Evolutionary conservation across 2,113 vertebrate species (phyloP), one percentile per base, ranked within the genome.

Genomic region (Hiodon alosoides): DNA sequence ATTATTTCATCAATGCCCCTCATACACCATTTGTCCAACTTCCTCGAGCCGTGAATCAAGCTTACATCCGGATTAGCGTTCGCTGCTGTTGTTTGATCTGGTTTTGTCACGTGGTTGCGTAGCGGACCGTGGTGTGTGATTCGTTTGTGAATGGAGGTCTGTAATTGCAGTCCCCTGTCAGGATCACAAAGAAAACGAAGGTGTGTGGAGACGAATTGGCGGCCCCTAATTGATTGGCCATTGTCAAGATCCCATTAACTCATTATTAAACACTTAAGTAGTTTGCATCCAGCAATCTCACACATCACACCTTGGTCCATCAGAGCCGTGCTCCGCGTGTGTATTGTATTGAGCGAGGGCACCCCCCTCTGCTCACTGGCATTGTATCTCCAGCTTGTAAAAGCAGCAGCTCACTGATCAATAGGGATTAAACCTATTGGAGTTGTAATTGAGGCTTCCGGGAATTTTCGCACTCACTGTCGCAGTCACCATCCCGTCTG

Each of bases 151-250:
- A 85, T 31, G 31, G 85, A 85, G 87, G 85, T 88, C 87, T 31
- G 31, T 31, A 31, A 31, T 31, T 31, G 31, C 31, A 31, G 31
- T 31, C 31, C 31, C 31, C 31, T 31, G 31, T 31, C 31, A 31
- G 31, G 31, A 31, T 31, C 31, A 31, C 31, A 31, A 81, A 82
- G 84, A 86, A 78, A 46, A 76, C 69, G 77, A 77, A 83, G 14
- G 71, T 13, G 47, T 16, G 16, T 31, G 51, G 16, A 52, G 71
- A 61, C 78, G 77, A 84, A 84, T 82, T 88, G 86, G 89, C 86
- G 89, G 86, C 81, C 75, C 86, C 85, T 89, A 88, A 90, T 90
- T 90, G 89, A 81, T 86, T 85, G 84, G 82, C 87, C 85, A 83
- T 81, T 77, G 87, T 86, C 88, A 86, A 87, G 79, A 79, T 81